Evolutionary conservation across 2,888 invertebrate genomes (phyloP), one percentile per base, ranked within the genome.

Genomic region (Monoplex corrugatus): DNA sequence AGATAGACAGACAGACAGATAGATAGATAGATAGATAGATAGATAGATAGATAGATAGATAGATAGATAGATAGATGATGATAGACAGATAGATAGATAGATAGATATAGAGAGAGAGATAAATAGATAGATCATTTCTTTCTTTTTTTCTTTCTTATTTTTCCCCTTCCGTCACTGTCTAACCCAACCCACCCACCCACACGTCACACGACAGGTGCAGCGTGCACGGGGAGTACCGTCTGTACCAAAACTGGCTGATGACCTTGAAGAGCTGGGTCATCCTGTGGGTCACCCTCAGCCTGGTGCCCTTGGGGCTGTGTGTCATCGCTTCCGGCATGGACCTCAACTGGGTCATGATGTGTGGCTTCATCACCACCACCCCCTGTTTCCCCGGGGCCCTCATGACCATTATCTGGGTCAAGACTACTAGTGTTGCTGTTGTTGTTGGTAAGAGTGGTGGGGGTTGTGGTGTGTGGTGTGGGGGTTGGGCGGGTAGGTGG

Each of bases 241-340:
- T 86, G 40, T 92, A 91, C 88, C 94, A 93, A 89, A 93, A 94
- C 86, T 89, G 90, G 6, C 90, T 95, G 90, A 90, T 94, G 38
- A 89, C 89, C 44, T 92, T 93, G 90, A 95, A 95, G 92, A 94
- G 94, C 86, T 95, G 95, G 95, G 94, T 94, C 89, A 94, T 95
- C 86, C 91, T 95, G 45, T 94, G 94, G 93, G 94, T 94, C 13
- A 95, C 94, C 32, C 89, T 95, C 45, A 91, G 90, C n/a, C 92
- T 95, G 16, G 92, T 95, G 6, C 95, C 95, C 0, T 91, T 94
- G 32, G 94, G 94, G 28, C 91, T 95, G 43, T 87, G 92, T 19
- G 90, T 94, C 19, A 90, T 91, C 13, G 93, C 92, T 50, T 91
- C 93, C 0, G 92, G 93, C n/a, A 92, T 94, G 83, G 94, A 95